A percentile compares a stretch with the other conserved stretches of the same genome.
These are phyloP conservation scores for Sturnus vulgaris DNA, from an alignment of 2,113 vertebrate species.

Conservation along the genomic window DNA sequence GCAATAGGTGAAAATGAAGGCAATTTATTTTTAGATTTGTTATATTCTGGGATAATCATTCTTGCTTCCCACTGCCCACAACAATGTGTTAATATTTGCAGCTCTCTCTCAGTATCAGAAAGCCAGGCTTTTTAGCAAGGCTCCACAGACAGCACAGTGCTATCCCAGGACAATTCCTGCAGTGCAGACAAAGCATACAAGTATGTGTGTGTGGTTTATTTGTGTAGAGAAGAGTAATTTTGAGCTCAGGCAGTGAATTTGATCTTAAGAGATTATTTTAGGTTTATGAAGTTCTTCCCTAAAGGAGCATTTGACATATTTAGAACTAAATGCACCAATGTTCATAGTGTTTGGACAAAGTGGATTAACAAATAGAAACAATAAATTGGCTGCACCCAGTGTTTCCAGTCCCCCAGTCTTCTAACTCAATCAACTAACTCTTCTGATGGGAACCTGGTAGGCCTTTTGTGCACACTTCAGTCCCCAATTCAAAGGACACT, in stretches of 20 bases:
- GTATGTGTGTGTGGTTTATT: neutral
- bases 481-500: neutral
- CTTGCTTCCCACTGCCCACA: neutral
- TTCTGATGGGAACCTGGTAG: neutral
- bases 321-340: constrained; percentile 21
- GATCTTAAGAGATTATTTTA: constrained; percentile 26
- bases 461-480: neutral
- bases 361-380: constrained; percentile 19
- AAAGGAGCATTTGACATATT: constrained; percentile 36
- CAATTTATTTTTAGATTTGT: constrained; percentile 70
- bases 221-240: neutral
- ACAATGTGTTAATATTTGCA: constrained; percentile 17
- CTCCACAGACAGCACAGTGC: neutral
- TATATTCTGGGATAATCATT: constrained; percentile 59
- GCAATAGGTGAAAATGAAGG: constrained; percentile 67
- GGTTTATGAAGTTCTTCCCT: constrained; percentile 20
- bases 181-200: neutral
- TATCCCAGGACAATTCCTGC: neutral
- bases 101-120: constrained; percentile 7
- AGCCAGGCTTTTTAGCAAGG: constrained; percentile 13
- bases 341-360: constrained; percentile 18
- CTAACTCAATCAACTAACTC: neutral
- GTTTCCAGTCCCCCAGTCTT: neutral
- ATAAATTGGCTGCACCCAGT: neutral
- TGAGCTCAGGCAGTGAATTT: neutral